These are phyloP conservation scores for Acanthosepion esculentum DNA, from an alignment of 2,888 invertebrate genomes.

Conservation along the genomic window DNA sequence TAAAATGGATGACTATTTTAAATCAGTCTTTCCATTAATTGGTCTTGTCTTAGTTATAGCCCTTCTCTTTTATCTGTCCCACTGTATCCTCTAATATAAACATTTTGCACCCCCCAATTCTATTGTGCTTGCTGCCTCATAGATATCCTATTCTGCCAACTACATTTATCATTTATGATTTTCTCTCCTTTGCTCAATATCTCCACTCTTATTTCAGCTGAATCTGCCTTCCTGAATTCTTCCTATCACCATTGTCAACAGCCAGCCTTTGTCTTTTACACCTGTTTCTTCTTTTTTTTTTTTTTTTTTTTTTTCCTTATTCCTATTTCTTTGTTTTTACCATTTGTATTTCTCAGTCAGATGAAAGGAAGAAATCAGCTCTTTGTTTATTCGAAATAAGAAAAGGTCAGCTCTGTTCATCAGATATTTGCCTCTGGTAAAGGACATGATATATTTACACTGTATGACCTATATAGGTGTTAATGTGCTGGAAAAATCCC, in stretches of 20 bases:
- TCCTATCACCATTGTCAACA: background rate
- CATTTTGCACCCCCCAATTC: too few species aligned
- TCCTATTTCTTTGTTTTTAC: background rate
- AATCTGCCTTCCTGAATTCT: background rate
- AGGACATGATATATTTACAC: background rate
- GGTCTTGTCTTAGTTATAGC: too few species aligned
- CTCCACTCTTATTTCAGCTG: background rate
- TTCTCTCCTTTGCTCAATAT: background rate
- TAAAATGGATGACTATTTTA: too few species aligned
- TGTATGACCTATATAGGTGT: background rate
- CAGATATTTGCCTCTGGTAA: constrained; percentile 33
- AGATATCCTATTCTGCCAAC: background rate
- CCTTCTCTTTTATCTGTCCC: too few species aligned
- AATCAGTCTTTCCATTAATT: too few species aligned
- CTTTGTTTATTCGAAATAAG: background rate
- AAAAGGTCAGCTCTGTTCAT: background rate
- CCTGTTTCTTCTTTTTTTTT: background rate
- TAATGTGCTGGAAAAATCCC: background rate
- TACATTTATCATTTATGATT: background rate
- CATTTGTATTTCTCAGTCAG: background rate
- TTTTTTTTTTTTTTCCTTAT: background rate
- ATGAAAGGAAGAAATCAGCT: constrained; percentile 1
- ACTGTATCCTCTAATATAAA: too few species aligned
- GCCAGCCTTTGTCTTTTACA: background rate
- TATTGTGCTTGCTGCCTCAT: too few species aligned